Base-by-base conservation (phyloP, 2,113 vertebrate genomes). In the Nycticebus coucang region DNA sequence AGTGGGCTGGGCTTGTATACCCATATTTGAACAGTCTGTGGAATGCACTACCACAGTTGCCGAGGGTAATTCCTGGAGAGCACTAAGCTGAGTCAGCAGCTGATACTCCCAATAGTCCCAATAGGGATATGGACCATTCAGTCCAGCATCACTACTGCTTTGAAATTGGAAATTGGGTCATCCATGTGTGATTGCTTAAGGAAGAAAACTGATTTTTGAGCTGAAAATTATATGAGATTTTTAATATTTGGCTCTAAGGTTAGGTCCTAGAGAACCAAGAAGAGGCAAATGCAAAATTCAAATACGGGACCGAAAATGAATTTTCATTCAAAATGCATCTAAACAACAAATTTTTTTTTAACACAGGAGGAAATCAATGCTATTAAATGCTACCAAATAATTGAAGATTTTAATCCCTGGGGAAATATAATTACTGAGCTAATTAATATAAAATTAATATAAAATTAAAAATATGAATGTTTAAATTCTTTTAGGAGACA, bases 391-490 rank as follows among this genome's bases (percentile, higher is more conserved):
- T 94, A 66, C 53, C 83, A 91, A 62, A 78, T 88, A 94, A 55
- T 78, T 50, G 18, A 12, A 80, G 24, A 71, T 88, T 92, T 94
- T 88, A 72, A 72, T 72, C 12, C n/a, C 30, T 64, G 41, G 88
- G 62, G 74, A 80, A 93, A 77, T 91, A 22, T 68, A 84, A 92
- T 87, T 69, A 91, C 55, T 91, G 78, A 83, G 30, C 72, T 53
- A 71, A 92, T 18, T 94, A 72, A 94, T 71, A 78, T 2, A 80
- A 33, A 71, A 92, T 18, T 94, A 72, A 94, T 71, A 78, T 2
- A 80, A 33, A 94, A 66, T 37, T 80, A 80, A 68, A 94, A 88
- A 77, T 55, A 87, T 33, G 60, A 85, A 37, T 45, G 35, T 41
- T 59, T 89, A 64, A 72, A 74, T 72, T 37, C 21, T 89, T 86